Evolutionary conservation across 2,888 invertebrate species (phyloP), one percentile per base, ranked within the genome.

Genomic region (Chaetogeoica ovagalla): DNA sequence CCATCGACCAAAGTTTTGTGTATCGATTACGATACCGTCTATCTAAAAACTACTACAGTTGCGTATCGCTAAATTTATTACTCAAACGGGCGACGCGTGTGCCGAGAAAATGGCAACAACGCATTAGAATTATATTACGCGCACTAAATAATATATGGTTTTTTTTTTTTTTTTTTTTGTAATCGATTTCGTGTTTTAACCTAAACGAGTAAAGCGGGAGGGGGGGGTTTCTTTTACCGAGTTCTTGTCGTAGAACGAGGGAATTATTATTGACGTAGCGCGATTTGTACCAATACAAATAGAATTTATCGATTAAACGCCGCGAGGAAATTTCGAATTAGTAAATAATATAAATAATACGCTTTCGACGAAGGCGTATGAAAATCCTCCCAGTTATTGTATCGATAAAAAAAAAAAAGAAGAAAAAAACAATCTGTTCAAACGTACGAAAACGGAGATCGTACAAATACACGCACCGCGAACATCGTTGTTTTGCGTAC

Each of bases 81-180:
- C 4, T 39, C 65, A 21, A 75, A 66, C 39, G 39, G 39, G 19
- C 15, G 52, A 63, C 37, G 21, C 19, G 55, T 17, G 37, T 73
- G 37, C 52, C 48, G 4, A 30, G n/a, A 55, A 63, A 73, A 63
- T 73, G 73, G 73, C 73, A 73, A 73, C 73, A 73, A 63, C 37
- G 73, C 73, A 63, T 48, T 48, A 13, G 30, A 30, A 30, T 30
- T 48, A 48, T 15, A 13, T 1, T 48, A 48, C 11, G 48, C 13
- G 48, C 48, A 48, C 48, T 48, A 48, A 48, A 19, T 37, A 48
- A 73, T 48, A 73, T 55, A 15, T n/a, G 30, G 30, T 30, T 2
- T 30, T 30, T 30, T 30, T 30, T 30, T 2, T 30, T 30, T 2
- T 30, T 30, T 2, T 30, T 30, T 2, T 30, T 30, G 4, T 30